Conservation (phyloP, 1,140 invertebrate species). For the Akabosia matsudoensis region DNA sequence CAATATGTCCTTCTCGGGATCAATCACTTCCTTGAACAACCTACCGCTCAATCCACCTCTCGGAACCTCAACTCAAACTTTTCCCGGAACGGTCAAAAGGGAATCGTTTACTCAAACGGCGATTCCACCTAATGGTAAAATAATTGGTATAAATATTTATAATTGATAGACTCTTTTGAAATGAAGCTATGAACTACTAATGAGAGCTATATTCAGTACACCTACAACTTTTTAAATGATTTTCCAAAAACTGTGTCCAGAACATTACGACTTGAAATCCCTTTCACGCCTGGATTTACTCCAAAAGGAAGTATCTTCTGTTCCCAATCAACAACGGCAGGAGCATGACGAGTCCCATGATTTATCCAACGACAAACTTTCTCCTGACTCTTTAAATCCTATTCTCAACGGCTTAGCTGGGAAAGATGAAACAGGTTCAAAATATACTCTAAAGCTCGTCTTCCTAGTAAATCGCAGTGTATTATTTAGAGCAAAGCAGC, state of each 20-base stretch:
- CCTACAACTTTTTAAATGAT: background rate
- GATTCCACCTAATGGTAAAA: background rate
- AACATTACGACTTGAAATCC: background rate
- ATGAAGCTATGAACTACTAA: background rate
- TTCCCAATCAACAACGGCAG: background rate
- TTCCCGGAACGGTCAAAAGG: background rate
- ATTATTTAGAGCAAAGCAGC: no score
- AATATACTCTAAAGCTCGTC: no score
- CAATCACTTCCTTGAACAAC: background rate
- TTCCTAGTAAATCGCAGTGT: no score
- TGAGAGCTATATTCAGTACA: no score
- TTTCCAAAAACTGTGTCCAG: background rate
- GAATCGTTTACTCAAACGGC: background rate
- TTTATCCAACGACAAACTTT: background rate
- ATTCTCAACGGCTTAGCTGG: no score
- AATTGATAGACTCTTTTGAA: background rate
- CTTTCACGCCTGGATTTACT: background rate
- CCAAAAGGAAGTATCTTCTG: background rate
- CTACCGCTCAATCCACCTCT: background rate
- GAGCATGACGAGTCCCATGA: background rate
- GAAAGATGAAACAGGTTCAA: no score
- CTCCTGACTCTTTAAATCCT: background rate
- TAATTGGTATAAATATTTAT: background rate
- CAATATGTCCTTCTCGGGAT: background rate
- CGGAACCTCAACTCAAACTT: background rate